Conservation (phyloP, 2,888 invertebrate genomes). For the Andrena marginata region DNA sequence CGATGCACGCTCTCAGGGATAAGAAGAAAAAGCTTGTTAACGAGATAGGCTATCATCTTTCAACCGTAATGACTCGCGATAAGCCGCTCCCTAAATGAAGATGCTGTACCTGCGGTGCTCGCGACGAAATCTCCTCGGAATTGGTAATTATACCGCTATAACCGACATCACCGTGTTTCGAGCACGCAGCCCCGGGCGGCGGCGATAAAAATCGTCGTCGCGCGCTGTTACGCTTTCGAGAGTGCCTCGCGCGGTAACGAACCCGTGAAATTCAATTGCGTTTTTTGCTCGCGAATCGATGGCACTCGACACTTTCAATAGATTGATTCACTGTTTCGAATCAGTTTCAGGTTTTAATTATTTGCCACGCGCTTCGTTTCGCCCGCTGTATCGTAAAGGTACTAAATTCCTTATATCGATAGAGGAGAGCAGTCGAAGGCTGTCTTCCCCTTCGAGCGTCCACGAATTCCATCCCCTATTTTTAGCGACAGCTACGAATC, state of each 20-base stretch:
- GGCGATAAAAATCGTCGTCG: slow-evolving; percentile 1
- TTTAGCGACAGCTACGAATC: too few species aligned
- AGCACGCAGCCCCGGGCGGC: too few species aligned
- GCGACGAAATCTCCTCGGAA: not conserved
- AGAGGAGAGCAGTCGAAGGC: too few species aligned
- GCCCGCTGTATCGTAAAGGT: too few species aligned
- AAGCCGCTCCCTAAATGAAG: slow-evolving; percentile 20
- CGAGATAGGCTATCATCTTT: slow-evolving; percentile 25
- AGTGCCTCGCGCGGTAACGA: not conserved
- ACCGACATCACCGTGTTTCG: not conserved
- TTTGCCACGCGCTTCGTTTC: too few species aligned
- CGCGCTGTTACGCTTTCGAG: slow-evolving; percentile 4
- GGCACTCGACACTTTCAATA: not conserved
- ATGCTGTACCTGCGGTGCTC: not conserved
- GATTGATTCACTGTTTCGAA: too few species aligned
- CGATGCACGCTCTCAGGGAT: not conserved
- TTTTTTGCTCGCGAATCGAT: slow-evolving; percentile 3
- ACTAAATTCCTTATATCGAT: too few species aligned
- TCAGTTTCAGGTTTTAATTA: too few species aligned
- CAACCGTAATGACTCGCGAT: slow-evolving; percentile 35
- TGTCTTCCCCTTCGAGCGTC: too few species aligned
- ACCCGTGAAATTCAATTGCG: not conserved
- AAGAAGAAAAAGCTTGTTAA: slow-evolving; percentile 40
- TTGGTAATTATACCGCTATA: not conserved
- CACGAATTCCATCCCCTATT: too few species aligned